Percentiles rank a stretch among this genome's conserved stretches.
phyloP scores from a whole-genome alignment of 2,888 invertebrate genomes.

The Drosophila niveifrons region DNA sequence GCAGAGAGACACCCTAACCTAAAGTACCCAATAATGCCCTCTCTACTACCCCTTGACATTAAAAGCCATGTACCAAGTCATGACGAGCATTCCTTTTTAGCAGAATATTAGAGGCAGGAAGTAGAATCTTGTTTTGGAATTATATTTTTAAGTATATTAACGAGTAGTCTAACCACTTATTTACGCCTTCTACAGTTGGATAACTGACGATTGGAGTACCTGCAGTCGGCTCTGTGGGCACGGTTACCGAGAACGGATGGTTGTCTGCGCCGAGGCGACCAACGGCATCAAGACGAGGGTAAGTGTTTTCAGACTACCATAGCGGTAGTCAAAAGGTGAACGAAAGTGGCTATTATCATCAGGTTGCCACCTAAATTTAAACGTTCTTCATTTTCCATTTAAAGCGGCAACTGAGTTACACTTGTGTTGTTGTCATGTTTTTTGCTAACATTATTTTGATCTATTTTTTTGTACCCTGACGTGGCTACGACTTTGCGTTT shows the following conservation, averaged over 20 bases:
- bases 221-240: conserved; percentile 95
- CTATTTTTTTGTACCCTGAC: conserved; percentile 17
- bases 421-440: conserved; percentile 65
- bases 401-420: conserved; percentile 38
- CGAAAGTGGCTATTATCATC: conserved; percentile 64
- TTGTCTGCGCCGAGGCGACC: conserved; percentile 93
- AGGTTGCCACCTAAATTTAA: conserved; percentile 49
- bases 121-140: no score
- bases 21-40: no score
- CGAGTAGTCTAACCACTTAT: conserved; percentile 51
- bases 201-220: conserved; percentile 94
- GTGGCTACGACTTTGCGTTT: not conserved
- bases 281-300: conserved; percentile 92
- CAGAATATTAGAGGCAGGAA: no score
- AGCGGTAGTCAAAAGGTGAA: conserved; percentile 35
- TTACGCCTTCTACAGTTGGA: conserved; percentile 89
- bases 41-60: no score
- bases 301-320: conserved; percentile 77
- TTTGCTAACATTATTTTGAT: conserved; percentile 27
- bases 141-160: not conserved
- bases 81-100: no score
- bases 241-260: conserved; percentile 92
- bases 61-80: no score
- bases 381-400: conserved; percentile 69
- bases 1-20: no score